These are phyloP conservation scores for Jaculus jaculus DNA, from an alignment of 2,113 vertebrate species.

Conservation along the genomic window DNA sequence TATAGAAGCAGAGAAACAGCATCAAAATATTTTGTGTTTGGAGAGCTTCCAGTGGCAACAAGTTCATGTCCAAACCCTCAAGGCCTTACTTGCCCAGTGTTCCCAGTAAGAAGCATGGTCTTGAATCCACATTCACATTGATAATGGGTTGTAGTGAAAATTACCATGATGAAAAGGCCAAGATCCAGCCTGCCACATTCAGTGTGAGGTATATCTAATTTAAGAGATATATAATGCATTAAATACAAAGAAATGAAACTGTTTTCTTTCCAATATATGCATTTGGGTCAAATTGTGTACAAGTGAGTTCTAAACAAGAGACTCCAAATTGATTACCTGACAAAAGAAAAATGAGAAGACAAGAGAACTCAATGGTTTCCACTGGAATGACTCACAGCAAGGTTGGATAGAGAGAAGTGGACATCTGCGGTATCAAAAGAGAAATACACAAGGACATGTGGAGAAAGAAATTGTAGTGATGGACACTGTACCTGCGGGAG, in stretches of 20 bases:
- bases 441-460: neutral
- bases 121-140: neutral
- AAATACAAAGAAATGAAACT: neutral
- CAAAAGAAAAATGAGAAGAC: neutral
- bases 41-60: conserved; percentile 27
- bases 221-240: neutral
- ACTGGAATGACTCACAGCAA: conserved; percentile 20
- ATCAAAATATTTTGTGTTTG: conserved; percentile 22
- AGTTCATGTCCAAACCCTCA: conserved; percentile 6
- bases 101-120: neutral
- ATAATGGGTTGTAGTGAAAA: neutral
- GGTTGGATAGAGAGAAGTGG: neutral
- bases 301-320: conserved; percentile 11
- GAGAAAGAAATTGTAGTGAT: neutral
- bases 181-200: neutral
- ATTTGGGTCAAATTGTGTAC: neutral
- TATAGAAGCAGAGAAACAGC: conserved; percentile 44
- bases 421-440: neutral
- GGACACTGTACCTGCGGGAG: neutral
- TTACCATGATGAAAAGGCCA: neutral
- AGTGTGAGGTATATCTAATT: neutral
- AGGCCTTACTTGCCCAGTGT: neutral
- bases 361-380: neutral
- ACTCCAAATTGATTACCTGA: neutral
- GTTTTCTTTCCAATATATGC: neutral